Conservation (phyloP, 1,140 invertebrate genomes). For the Drosophila funebris region DNA sequence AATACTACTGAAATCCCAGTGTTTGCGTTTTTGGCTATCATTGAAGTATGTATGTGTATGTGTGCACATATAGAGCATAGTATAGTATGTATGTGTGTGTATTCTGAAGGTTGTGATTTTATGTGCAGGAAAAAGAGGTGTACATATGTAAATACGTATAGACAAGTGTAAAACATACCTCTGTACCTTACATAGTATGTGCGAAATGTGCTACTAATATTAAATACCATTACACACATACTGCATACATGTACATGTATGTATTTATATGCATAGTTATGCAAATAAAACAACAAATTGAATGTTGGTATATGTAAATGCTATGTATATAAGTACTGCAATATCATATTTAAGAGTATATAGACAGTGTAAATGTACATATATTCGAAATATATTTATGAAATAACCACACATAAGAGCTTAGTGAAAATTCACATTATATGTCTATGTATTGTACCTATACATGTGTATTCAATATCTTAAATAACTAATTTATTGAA, state of each 20-base stretch:
- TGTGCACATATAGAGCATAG: constrained; percentile 5
- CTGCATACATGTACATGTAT: not conserved
- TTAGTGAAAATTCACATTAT: not conserved
- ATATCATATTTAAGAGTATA: not conserved
- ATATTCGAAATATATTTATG: not conserved
- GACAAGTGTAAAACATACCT: constrained; percentile 1
- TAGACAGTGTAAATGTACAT: not conserved
- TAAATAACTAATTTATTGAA: constrained; percentile 1
- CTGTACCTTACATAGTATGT: not conserved
- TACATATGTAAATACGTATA: constrained; percentile 6
- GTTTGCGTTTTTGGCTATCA: constrained; percentile 37
- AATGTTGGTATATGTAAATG: not conserved
- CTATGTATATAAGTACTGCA: not conserved
- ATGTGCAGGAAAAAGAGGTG: constrained; percentile 20
- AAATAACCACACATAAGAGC: not conserved
- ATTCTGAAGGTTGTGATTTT: constrained; percentile 36
- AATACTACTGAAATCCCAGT: constrained; percentile 32
- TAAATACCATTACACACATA: not conserved
- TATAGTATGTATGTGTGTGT: constrained; percentile 2
- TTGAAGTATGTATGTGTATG: constrained; percentile 34
- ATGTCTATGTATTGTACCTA: not conserved
- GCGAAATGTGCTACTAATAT: not conserved
- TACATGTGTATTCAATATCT: not conserved
- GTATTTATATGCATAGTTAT: constrained; percentile 12
- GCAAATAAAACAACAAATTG: constrained; percentile 16